Conservation (phyloP, 2,113 vertebrate genomes). For the Cryptomyrus ogoouensis region DNA sequence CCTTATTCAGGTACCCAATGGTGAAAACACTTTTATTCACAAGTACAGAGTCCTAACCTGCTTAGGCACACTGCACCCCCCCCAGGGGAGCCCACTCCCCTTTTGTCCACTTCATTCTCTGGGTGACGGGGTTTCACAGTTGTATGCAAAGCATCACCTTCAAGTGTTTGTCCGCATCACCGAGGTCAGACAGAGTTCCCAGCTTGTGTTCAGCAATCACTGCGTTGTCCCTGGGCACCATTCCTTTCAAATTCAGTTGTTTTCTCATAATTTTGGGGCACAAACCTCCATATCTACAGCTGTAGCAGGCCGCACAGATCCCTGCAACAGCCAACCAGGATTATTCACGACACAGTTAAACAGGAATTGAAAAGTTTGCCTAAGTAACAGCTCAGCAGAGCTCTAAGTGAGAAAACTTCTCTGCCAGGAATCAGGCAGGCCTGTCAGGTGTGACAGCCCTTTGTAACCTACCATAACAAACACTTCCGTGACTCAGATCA, state of each 20-base stretch:
- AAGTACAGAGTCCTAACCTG: neutral
- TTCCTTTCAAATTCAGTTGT: neutral
- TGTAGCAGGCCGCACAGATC: neutral
- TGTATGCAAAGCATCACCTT: neutral
- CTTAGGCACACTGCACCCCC: neutral
- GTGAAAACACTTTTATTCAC: neutral
- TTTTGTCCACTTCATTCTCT: constrained; percentile 67
- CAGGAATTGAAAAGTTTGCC: constrained; percentile 4
- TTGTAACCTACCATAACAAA: neutral
- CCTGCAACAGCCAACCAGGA: neutral
- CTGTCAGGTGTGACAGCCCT: neutral
- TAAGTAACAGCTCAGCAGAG: neutral
- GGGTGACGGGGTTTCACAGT: neutral
- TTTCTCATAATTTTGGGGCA: neutral
- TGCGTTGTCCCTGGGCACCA: neutral
- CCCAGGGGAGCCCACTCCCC: constrained; percentile 49
- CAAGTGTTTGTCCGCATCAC: neutral
- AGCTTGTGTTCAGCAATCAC: neutral
- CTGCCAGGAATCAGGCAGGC: neutral
- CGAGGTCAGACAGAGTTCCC: neutral
- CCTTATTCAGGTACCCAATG: neutral
- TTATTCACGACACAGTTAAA: neutral
- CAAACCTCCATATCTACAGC: neutral
- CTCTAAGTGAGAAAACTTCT: neutral
- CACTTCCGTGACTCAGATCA: neutral